phyloP scores from a whole-genome alignment of 2,113 vertebrate species.

The Thalassoma bifasciatum region DNA sequence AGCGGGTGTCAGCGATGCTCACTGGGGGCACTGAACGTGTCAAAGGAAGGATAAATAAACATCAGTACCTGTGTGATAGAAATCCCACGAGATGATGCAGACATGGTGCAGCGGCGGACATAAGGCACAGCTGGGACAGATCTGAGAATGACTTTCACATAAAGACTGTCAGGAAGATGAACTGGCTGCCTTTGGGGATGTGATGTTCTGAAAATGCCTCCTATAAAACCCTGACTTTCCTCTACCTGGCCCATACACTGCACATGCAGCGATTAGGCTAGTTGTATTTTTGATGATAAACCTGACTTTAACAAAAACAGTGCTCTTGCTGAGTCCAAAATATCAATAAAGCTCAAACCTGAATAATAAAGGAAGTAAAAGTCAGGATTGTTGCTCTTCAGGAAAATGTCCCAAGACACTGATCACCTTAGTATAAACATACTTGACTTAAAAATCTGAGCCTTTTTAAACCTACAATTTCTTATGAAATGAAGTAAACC shows the following conservation, averaged over 20 bases:
- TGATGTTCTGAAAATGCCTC: background rate
- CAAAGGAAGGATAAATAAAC: conserved; percentile 43
- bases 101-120: background rate
- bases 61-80: conserved; percentile 28
- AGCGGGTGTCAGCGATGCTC: conserved; percentile 29
- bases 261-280: too few relatives aligned
- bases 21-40: conserved; percentile 39
- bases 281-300: too few relatives aligned
- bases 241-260: background rate
- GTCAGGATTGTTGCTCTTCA: too few relatives aligned
- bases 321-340: too few relatives aligned
- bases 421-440: too few relatives aligned
- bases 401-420: too few relatives aligned
- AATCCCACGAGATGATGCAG: conserved; percentile 40
- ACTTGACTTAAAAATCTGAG: too few relatives aligned
- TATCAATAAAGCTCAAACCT: too few relatives aligned
- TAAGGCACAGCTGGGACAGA: conserved; percentile 20
- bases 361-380: too few relatives aligned
- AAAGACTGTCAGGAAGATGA: conserved; percentile 1
- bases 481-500: too few relatives aligned
- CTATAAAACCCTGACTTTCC: background rate
- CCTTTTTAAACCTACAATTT: too few relatives aligned
- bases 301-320: too few relatives aligned
- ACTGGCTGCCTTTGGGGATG: conserved; percentile 7
- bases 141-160: conserved; percentile 38